Evolutionary conservation across 2,888 invertebrate species (phyloP), one percentile per base, ranked within the genome.

Genomic region (Luffia ferchaultella): DNA sequence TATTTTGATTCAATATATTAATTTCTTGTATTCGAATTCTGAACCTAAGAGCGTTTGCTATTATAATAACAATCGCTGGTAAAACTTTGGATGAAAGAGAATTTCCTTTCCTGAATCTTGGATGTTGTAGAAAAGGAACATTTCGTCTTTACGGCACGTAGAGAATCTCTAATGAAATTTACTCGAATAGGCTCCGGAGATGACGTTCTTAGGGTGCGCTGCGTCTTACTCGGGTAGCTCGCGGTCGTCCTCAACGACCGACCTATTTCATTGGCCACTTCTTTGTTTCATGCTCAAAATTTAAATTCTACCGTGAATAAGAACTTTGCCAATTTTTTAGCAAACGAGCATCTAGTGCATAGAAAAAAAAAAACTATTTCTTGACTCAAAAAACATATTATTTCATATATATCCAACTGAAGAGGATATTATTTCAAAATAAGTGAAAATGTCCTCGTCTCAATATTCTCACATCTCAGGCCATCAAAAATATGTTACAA

Each of bases 21-120:
- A n/a, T n/a, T n/a, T 59, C 65, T 68, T 12, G 71, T 72, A 78
- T 77, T 76, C 76, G 76, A 73, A 77, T 78, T 78, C 67, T 62
- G 67, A 57, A 62, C 63, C 63, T 72, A 76, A 73, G 71, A 69
- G 67, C 62, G 58, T 57, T 58, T n/a, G 56, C 65, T 68, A 70
- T 73, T 70, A 70, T 71, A 63, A 59, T 56, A 56, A 58, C 61
- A 62, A 63, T 63, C 50, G 64, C 65, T 62, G 64, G 68, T 68
- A 70, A 72, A 70, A 73, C 62, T 70, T 71, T 65, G 62, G 63
- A 67, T 30, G 30, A 3, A 12, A 30, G 12, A 65, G 68, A 67
- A 65, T 65, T 70, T 61, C 58, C 64, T 62, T 63, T n/a, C n/a
- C 65, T 67, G 68, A 70, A 68, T 69, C 68, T 66, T 60, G 60